Evolutionary conservation across 2,888 invertebrate genomes (phyloP), one percentile per base, ranked within the genome.

Genomic region (Mythimna loreyi): DNA sequence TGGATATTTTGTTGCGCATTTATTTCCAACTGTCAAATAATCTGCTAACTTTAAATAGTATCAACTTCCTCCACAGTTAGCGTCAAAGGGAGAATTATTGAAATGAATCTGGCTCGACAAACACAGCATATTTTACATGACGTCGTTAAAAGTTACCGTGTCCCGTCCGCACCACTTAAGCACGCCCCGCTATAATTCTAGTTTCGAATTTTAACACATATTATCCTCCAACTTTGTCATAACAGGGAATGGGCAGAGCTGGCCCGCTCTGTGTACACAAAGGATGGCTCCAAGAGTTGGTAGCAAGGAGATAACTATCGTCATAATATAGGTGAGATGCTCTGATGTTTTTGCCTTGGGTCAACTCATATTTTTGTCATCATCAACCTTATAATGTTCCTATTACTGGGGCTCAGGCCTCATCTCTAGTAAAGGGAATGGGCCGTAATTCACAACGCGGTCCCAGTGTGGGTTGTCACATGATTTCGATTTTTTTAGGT

Each of bases 111-210:
- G 36, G 28, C 63, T 36, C 21, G 45, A 45, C 61, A 66, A 85
- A 84, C 79, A 77, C 53, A 74, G 64, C 72, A 77, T 81, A 82
- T 80, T 85, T 84, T 75, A 80, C 59, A 78, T 64, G 49, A 63
- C 67, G 73, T 79, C 83, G 85, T 85, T 85, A 81, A 81, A 86
- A 86, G 82, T 85, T 85, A 84, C 78, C 78, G 72, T 75, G 73
- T 71, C 52, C 67, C 68, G 75, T 74, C 78, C 66, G 47, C 72
- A 81, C 73, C 82, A 78, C 80, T 85, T 85, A 84, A 84, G 84
- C 87, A 87, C 83, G 84, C 78, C 77, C 75, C 55, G 79, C 80
- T 78, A 83, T 87, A 87, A 81, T 76, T 76, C 72, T 64, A 67
- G 68, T 75, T 73, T 74, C 52, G 55, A 64, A 75, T 81, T 85